Evolutionary conservation across 64 coral and sea anemone species (phyloP).

Genomic region (Porites australiensis): DNA sequence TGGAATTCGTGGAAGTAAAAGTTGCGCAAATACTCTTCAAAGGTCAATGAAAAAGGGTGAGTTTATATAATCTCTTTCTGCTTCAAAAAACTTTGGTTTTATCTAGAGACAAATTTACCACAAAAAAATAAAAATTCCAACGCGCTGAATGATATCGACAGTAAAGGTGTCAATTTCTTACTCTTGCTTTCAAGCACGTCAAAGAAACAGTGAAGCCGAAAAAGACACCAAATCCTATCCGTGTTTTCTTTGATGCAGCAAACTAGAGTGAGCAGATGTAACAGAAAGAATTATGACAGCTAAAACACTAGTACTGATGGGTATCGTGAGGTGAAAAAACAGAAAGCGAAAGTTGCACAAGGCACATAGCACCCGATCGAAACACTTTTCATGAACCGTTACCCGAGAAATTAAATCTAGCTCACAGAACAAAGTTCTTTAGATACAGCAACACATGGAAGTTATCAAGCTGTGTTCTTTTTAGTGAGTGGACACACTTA

Average conservation of each 20-base stretch:
- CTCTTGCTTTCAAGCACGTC: not conserved
- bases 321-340: not conserved
- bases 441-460: not conserved
- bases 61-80: not conserved
- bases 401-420: not conserved
- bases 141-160: not conserved
- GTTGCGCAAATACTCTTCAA: not conserved
- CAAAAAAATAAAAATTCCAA: not conserved
- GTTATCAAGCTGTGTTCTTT: not conserved
- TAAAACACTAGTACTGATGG: not conserved
- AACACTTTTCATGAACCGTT: not conserved
- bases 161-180: not conserved
- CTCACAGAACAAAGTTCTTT: not conserved
- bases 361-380: not conserved
- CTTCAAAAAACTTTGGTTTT: not conserved
- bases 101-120: not conserved
- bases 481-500: not conserved
- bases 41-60: not conserved
- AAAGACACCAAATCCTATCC: not conserved
- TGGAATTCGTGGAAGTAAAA: not conserved
- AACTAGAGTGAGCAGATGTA: not conserved
- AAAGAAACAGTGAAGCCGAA: not conserved
- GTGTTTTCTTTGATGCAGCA: not conserved
- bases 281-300: not conserved
- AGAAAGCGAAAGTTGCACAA: not conserved